Percentiles rank a stretch among this genome's conserved stretches.
Evolutionary conservation across 2,113 vertebrate species (phyloP).

Genomic region (Lynx canadensis): DNA sequence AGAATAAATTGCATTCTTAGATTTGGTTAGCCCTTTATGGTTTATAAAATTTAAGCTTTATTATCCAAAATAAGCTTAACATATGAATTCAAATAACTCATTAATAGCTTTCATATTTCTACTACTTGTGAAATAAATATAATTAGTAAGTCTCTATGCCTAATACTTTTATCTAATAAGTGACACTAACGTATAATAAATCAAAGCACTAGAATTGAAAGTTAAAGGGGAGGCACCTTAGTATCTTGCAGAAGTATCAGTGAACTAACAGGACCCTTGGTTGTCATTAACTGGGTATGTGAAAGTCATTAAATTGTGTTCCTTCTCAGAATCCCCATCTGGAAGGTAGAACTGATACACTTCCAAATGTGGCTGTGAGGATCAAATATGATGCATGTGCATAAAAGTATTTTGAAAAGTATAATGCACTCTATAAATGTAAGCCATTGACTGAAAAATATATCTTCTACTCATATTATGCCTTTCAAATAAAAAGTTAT

Average conservation of each 20-base stretch:
- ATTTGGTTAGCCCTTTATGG: background rate
- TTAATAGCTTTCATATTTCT: slow-evolving; percentile 41
- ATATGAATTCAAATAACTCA: slow-evolving; percentile 14
- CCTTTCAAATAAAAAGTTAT: slow-evolving; percentile 30
- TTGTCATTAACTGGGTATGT: background rate
- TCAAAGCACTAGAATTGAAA: background rate
- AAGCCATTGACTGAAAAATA: background rate
- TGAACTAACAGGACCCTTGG: background rate
- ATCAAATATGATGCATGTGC: background rate
- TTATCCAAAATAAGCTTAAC: slow-evolving; percentile 40
- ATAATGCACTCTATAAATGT: background rate
- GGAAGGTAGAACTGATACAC: background rate
- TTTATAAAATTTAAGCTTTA: slow-evolving; percentile 45
- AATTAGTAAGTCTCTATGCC: background rate
- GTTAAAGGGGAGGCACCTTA: background rate
- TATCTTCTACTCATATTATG: background rate
- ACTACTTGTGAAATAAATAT: slow-evolving; percentile 48
- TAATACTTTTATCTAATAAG: slow-evolving; percentile 26
- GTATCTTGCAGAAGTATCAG: background rate
- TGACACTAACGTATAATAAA: background rate
- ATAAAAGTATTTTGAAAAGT: background rate
- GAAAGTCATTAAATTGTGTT: background rate
- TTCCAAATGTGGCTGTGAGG: background rate
- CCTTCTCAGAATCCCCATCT: slow-evolving; percentile 20
- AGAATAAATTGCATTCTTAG: slow-evolving; percentile 37